phyloP scores from a whole-genome alignment of 2,888 invertebrate species.

The Mesodorylaimus sp. region DNA sequence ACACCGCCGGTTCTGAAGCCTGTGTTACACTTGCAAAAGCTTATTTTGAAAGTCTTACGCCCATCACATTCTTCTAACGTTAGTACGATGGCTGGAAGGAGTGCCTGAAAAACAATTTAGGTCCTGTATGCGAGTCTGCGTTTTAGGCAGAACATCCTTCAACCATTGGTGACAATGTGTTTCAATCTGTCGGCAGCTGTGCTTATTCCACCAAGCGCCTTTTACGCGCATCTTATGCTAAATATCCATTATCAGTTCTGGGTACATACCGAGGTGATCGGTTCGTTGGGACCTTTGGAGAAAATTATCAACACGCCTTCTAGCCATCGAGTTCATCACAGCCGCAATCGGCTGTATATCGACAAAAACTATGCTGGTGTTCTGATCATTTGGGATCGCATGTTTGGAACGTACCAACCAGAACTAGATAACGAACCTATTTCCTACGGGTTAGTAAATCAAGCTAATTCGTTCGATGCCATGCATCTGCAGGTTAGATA shows the following conservation, averaged over 20 bases:
- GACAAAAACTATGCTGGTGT: slow-evolving; percentile 83
- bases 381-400: slow-evolving; percentile 58
- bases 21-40: no score
- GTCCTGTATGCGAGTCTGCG: no score
- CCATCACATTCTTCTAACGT: no score
- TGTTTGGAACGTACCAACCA: slow-evolving; percentile 50
- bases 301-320: slow-evolving; percentile 69
- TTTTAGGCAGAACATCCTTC: slow-evolving; percentile 6
- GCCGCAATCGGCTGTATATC: slow-evolving; percentile 66
- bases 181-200: slow-evolving; percentile 42
- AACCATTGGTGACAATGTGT: slow-evolving; percentile 12
- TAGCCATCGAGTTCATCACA: slow-evolving; percentile 53
- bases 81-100: no score
- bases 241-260: slow-evolving; percentile 78
- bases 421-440: slow-evolving; percentile 52
- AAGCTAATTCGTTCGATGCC: slow-evolving; percentile 59
- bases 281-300: slow-evolving; percentile 62
- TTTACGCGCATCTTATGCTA: slow-evolving; percentile 67
- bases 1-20: no score
- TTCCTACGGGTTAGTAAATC: slow-evolving; percentile 57
- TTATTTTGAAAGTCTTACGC: no score
- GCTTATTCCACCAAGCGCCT: slow-evolving; percentile 49
- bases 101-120: no score
- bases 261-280: slow-evolving; percentile 68
- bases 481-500: slow-evolving; percentile 50